Base-by-base conservation (phyloP, 2,888 invertebrate genomes). In the Thereva unica region DNA sequence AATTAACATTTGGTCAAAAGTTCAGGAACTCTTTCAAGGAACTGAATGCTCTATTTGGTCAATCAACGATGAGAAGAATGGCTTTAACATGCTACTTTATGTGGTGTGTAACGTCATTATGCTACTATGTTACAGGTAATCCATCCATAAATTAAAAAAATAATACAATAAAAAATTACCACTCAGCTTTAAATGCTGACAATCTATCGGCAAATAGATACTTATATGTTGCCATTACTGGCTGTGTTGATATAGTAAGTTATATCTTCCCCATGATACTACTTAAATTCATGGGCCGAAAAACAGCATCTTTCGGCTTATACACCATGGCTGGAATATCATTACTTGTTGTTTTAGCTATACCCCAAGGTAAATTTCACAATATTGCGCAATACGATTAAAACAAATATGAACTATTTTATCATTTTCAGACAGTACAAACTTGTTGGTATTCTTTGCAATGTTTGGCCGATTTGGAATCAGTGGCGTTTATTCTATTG, bases 401-500 rank as follows among this genome's bases (percentile, higher is more conserved):
- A 8, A 49, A 3, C 4, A 8, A 4, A 47, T 59, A 3, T 49
- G 10, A 47, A 61, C 1, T 23, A 23, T 23, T 23, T 2, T 23
- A 23, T 23, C 23, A 23, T 23, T 23, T n/a, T 5, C 38, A 76
- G 80, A 74, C 41, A 73, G 74, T 49, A 71, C 75, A 54, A 73
- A 72, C 41, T 77, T 76, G 77, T 72, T 78, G 9, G 76, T 84
- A 59, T 71, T 76, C 1, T 77, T 84, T 37, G 83, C 84, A 1
- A 77, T 85, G 77, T 71, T 83, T 52, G 84, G 84, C 4, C 80
- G 84, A 64, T 83, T 85, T 71, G 82, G 83, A 59, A 82, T 84
- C 3, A 84, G 84, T n/a, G 84, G 84, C 40, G 85, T 84, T n/a
- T 86, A 85, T 73, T 84, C 84, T 4, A 83, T 85, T 34, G 82